phyloP scores from a whole-genome alignment of 2,888 invertebrate genomes.

The Lacanobia oleracea region DNA sequence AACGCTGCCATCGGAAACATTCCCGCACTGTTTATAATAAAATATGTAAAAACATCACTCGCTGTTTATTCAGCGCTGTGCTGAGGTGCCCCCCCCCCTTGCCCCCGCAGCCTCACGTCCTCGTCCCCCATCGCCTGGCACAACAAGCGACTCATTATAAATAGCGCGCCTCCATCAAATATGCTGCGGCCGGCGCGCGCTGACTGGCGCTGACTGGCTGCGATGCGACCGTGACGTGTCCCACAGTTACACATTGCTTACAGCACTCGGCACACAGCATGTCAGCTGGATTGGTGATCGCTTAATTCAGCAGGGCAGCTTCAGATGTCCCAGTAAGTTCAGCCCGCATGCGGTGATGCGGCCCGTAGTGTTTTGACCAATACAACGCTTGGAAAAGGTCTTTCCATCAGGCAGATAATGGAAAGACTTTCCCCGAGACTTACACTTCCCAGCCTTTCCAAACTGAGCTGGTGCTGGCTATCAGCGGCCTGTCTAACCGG shows the following conservation, averaged over 20 bases:
- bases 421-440: no score
- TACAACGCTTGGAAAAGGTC: no score
- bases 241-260: not conserved
- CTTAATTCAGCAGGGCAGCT: not conserved
- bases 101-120: not conserved
- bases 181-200: slow-evolving; percentile 7
- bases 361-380: not conserved
- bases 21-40: slow-evolving; percentile 58
- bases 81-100: not conserved
- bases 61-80: slow-evolving; percentile 45
- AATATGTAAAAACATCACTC: slow-evolving; percentile 55
- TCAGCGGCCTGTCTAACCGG: no score
- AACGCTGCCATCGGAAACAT: slow-evolving; percentile 29
- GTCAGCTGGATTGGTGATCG: not conserved
- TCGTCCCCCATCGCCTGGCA: not conserved
- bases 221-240: not conserved
- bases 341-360: no score
- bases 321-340: not conserved
- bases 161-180: slow-evolving; percentile 44
- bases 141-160: slow-evolving; percentile 44
- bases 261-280: not conserved
- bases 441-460: no score
- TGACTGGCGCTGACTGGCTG: not conserved
- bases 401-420: not conserved
- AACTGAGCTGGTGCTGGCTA: no score